A percentile compares a stretch with the other conserved stretches of the same genome.
phyloP scores from a whole-genome alignment of 2,113 vertebrate species.

The Gadus macrocephalus region DNA sequence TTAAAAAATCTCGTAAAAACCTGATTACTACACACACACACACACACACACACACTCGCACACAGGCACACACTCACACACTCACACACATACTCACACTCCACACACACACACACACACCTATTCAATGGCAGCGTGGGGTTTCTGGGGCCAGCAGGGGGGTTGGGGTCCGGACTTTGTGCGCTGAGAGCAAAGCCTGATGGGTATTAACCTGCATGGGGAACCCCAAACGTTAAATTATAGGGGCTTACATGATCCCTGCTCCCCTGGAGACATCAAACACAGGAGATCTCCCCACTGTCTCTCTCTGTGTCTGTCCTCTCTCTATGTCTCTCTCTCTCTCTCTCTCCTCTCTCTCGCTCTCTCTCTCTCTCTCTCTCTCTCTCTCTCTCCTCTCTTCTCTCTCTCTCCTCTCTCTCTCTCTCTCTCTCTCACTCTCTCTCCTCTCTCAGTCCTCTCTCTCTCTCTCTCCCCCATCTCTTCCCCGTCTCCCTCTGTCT shows the following conservation, averaged over 20 bases:
- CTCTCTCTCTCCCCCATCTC: too few relatives aligned
- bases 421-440: background rate
- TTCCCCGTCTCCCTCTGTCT: too few relatives aligned
- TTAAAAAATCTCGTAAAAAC: background rate
- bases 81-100: too few relatives aligned
- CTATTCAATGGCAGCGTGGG: slow-evolving; percentile 17
- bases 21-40: background rate
- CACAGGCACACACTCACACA: too few relatives aligned
- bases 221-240: slow-evolving; percentile 63
- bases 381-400: background rate
- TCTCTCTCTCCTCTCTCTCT: background rate
- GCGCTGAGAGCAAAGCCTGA: slow-evolving; percentile 28
- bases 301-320: background rate
- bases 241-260: slow-evolving; percentile 21
- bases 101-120: too few relatives aligned
- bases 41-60: too few relatives aligned
- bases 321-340: background rate
- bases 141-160: slow-evolving; percentile 50
- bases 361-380: background rate
- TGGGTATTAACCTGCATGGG: slow-evolving; percentile 61
- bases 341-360: background rate
- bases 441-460: background rate
- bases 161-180: slow-evolving; percentile 18
- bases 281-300: background rate
- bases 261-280: background rate